A percentile compares a stretch with the other conserved stretches of the same genome.
Evolutionary conservation across 2,113 vertebrate genomes (phyloP).

Genomic region (Eptesicus fuscus): DNA sequence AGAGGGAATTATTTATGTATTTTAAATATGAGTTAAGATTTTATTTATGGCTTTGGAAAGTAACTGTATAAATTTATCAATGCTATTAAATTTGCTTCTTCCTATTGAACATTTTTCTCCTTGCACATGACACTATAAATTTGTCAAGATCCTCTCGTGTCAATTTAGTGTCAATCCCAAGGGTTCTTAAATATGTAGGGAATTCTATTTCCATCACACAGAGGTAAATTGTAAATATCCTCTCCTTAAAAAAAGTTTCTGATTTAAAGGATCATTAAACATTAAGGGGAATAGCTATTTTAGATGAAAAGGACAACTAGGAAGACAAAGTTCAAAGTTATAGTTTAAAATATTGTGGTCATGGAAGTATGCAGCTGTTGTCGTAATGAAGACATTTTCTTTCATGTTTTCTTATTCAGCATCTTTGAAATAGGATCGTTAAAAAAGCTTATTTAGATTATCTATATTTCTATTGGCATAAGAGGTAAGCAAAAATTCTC

Average conservation of each 20-base stretch:
- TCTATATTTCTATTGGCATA: slow-evolving; percentile 31
- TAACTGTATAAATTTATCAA: neutral
- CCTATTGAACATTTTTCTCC: neutral
- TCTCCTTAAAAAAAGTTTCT: neutral
- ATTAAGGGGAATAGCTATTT: neutral
- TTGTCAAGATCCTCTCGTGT: neutral
- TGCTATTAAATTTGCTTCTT: neutral
- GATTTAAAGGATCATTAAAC: slow-evolving; percentile 15
- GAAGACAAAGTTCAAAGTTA: neutral
- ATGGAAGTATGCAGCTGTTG: neutral
- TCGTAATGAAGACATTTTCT: slow-evolving; percentile 23
- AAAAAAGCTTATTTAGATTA: slow-evolving; percentile 30
- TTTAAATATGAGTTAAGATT: neutral
- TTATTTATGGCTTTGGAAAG: neutral
- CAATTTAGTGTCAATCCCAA: slow-evolving; percentile 46
- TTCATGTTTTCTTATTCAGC: slow-evolving; percentile 10
- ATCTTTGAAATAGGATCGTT: slow-evolving; percentile 48
- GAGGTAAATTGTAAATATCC: slow-evolving; percentile 62
- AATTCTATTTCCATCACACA: slow-evolving; percentile 45
- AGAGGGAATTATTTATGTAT: neutral
- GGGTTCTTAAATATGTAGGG: slow-evolving; percentile 11
- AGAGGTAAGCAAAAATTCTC: slow-evolving; percentile 50
- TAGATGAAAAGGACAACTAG: neutral
- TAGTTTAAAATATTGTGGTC: neutral
- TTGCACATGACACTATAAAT: neutral